phyloP scores from a whole-genome alignment of 2,888 invertebrate genomes.

The Eilema griseolum region DNA sequence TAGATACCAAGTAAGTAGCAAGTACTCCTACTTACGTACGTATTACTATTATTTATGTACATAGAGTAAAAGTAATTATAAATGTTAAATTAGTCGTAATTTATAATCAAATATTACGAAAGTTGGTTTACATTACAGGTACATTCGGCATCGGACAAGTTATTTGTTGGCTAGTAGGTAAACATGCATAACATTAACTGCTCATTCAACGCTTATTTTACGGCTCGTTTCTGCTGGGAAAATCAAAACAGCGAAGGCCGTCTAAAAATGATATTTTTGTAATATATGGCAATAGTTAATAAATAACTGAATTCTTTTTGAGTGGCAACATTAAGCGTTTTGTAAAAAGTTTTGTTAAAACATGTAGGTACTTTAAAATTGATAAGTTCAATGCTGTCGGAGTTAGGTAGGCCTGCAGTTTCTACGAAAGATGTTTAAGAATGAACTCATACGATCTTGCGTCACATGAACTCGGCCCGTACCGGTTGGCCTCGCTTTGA shows the following conservation, averaged over 20 bases:
- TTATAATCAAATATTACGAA: constrained; percentile 44
- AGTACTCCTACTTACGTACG: too few species aligned
- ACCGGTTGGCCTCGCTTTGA: constrained; percentile 65
- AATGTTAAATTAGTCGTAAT: constrained; percentile 16
- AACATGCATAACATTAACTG: constrained; percentile 24
- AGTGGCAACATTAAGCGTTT: not conserved
- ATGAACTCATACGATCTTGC: constrained; percentile 76
- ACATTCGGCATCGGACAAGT: constrained; percentile 27
- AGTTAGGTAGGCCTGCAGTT: constrained; percentile 10
- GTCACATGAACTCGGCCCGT: constrained; percentile 59
- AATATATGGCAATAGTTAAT: not conserved
- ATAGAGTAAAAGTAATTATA: not conserved
- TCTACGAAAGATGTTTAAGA: constrained; percentile 45
- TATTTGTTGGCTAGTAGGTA: constrained; percentile 36
- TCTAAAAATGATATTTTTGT: not conserved
- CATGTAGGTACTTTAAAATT: not conserved
- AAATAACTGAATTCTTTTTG: not conserved
- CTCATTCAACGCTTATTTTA: constrained; percentile 34
- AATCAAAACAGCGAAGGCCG: not conserved
- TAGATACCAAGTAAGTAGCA: too few species aligned
- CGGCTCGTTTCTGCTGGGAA: constrained; percentile 23
- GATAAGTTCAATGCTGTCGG: constrained; percentile 4
- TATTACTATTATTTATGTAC: too few species aligned
- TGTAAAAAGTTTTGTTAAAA: too few species aligned
- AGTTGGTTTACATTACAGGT: constrained; percentile 43